These are phyloP conservation scores for Cygnus olor DNA, from an alignment of 2,797 vertebrate species.

Conservation along the genomic window DNA sequence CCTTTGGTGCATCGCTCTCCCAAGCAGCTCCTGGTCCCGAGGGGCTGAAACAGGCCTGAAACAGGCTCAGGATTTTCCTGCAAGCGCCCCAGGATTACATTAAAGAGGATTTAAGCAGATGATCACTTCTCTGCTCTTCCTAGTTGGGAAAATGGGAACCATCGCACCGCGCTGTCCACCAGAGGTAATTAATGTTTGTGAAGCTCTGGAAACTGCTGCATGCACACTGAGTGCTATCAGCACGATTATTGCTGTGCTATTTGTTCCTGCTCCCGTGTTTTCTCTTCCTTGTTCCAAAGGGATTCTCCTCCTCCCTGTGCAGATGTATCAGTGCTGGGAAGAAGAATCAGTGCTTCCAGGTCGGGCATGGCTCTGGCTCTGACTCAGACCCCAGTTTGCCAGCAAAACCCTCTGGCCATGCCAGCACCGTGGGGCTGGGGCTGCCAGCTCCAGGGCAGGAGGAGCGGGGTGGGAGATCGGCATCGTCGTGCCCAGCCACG, in stretches of 20 bases:
- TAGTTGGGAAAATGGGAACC: constrained; percentile 47
- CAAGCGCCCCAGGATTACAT: neutral
- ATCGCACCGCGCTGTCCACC: constrained; percentile 14
- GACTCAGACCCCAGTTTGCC: neutral
- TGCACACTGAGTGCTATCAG: constrained; percentile 53
- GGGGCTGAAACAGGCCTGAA: neutral
- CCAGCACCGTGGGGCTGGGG: neutral
- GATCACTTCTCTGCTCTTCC: neutral
- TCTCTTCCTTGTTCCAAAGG: constrained; percentile 51
- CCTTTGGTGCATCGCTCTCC: neutral
- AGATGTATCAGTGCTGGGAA: neutral
- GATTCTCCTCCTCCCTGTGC: constrained; percentile 45
- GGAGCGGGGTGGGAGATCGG: neutral
- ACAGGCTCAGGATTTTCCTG: neutral
- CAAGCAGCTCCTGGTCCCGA: fast-evolving
- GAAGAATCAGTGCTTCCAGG: neutral
- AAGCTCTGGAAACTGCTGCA: constrained; percentile 57
- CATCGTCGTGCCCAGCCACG: neutral
- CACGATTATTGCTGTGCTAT: constrained; percentile 63
- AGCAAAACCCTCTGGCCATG: fast-evolving
- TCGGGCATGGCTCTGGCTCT: neutral
- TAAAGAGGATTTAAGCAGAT: constrained; percentile 56
- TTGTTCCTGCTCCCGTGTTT: constrained; percentile 60
- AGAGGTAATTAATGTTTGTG: constrained; percentile 66
- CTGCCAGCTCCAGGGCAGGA: fast-evolving